phyloP scores from a whole-genome alignment of 2,888 invertebrate species.

The Drosophila maculinotata region DNA sequence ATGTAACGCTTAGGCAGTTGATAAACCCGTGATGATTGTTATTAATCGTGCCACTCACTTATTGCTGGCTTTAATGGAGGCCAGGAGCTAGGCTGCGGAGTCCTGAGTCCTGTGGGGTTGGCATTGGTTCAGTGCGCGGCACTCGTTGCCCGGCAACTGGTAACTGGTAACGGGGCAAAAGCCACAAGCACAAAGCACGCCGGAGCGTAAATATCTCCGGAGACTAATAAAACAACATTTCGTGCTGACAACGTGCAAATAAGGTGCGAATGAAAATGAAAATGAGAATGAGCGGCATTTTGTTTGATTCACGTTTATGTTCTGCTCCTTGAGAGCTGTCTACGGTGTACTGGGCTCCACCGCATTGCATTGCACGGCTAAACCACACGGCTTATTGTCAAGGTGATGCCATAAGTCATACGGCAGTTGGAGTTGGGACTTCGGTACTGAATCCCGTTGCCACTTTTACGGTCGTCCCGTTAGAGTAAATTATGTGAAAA shows the following conservation, averaged over 20 bases:
- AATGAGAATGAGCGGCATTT: conserved; percentile 38
- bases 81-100: too few species aligned
- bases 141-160: background rate
- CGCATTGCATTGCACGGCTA: conserved; percentile 53
- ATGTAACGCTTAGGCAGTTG: conserved; percentile 28
- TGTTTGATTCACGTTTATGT: conserved; percentile 54
- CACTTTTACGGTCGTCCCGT: conserved; percentile 34
- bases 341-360: too few species aligned
- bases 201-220: conserved; percentile 71
- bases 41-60: conserved; percentile 60
- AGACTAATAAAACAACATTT: conserved; percentile 83
- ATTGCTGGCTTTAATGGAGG: conserved; percentile 54
- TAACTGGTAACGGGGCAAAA: conserved; percentile 20
- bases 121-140: too few species aligned
- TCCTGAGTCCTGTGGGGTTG: conserved; percentile 19
- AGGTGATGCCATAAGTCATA: conserved; percentile 78
- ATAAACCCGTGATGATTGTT: conserved; percentile 61
- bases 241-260: conserved; percentile 75
- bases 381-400: conserved; percentile 76
- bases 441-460: conserved; percentile 26
- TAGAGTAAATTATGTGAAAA: conserved; percentile 63
- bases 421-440: conserved; percentile 11
- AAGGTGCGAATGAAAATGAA: conserved; percentile 64
- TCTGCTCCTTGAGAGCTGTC: too few species aligned
- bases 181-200: conserved; percentile 54